Base-by-base conservation (phyloP, 2,888 invertebrate genomes). In the Drosophila kuntzei region DNA sequence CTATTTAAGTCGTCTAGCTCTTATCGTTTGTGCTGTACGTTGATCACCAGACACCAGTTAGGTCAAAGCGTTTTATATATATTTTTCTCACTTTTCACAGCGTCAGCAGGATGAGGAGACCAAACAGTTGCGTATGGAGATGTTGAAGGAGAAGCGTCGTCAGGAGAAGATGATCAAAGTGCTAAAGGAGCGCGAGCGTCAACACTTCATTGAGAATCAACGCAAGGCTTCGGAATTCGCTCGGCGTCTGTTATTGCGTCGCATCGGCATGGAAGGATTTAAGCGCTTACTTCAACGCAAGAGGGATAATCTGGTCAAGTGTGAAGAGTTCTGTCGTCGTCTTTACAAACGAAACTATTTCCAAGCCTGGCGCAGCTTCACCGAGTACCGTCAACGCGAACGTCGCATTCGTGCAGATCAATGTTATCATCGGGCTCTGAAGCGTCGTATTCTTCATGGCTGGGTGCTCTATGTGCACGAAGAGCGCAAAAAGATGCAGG, bases 151-250 rank as follows among this genome's bases (percentile, higher is more conserved):
- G 70, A 94, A 94, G 83, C 93, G 94, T 18, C 94, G 93, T 60
- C 93, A 92, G 76, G 94, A 95, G 85, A 94, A 94, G 90, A 92
- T 94, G 77, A 93, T 95, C 25, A 94, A 93, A 80, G 94, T 95
- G 64, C 91, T 94, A 70, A 94, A 94, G 79, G 94, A 94, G 89
- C 94, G 94, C 76, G 93, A 94, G 73, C 88, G 92, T 4, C 93
- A 92, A 73, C 90, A 90, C 34, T 92, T 90, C 61, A 70, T 93
- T 12, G 92, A 92, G 62, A 93, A 93, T 68, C 86, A 91, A n/a
- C 89, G 90, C 25, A 93, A 90, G 75, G 93, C 94, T 0, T 79
- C 91, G 18, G 84, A 91, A n/a, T 93, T 93, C 68, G 91, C 93
- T 63, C 91, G 92, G 2, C 90, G 76, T 12, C 79, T 91, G 39